Evolutionary conservation across 2,888 invertebrate genomes (phyloP).

Genomic region (Tiphia femorata): DNA sequence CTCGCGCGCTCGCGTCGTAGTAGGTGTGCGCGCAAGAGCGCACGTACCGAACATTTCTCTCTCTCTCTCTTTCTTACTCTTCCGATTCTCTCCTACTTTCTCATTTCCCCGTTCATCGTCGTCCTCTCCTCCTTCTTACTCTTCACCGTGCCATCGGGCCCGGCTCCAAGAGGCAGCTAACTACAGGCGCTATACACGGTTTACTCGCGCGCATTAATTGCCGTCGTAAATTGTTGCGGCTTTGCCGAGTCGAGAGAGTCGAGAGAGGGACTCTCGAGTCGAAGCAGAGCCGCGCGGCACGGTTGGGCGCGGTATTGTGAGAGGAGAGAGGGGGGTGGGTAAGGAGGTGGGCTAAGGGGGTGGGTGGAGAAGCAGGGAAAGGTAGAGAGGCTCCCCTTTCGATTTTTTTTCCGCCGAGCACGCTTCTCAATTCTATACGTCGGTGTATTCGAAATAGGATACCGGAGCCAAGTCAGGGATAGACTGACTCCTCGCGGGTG

Average conservation of each 20-base stretch:
- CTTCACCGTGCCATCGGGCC: slow-evolving; percentile 21
- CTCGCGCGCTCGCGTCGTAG: too few species aligned
- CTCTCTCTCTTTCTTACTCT: slow-evolving; percentile 12
- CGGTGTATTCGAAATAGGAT: background rate
- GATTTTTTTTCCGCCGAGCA: slow-evolving; percentile 5
- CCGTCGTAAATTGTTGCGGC: slow-evolving; percentile 69
- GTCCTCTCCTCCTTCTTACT: slow-evolving; percentile 14
- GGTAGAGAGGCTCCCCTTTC: too few species aligned
- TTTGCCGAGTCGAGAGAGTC: slow-evolving; percentile 46
- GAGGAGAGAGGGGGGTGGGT: background rate
- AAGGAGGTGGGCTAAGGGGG: slow-evolving; percentile 11
- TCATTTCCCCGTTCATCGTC: slow-evolving; percentile 11
- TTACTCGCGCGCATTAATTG: slow-evolving; percentile 68
- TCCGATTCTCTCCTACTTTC: slow-evolving; percentile 13
- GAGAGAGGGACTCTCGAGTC: too few species aligned
- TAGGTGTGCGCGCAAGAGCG: background rate
- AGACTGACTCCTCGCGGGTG: too few species aligned
- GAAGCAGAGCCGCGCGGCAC: slow-evolving; percentile 35
- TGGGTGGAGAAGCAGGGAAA: too few species aligned
- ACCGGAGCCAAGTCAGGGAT: too few species aligned
- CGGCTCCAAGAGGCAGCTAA: slow-evolving; percentile 42
- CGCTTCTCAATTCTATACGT: background rate
- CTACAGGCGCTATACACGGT: slow-evolving; percentile 60
- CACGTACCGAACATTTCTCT: background rate
- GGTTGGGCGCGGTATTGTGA: slow-evolving; percentile 22